Percentiles rank a stretch among this genome's conserved stretches.
phyloP scores from a whole-genome alignment of 2,888 invertebrate species.

The Epirrhoe alternata region DNA sequence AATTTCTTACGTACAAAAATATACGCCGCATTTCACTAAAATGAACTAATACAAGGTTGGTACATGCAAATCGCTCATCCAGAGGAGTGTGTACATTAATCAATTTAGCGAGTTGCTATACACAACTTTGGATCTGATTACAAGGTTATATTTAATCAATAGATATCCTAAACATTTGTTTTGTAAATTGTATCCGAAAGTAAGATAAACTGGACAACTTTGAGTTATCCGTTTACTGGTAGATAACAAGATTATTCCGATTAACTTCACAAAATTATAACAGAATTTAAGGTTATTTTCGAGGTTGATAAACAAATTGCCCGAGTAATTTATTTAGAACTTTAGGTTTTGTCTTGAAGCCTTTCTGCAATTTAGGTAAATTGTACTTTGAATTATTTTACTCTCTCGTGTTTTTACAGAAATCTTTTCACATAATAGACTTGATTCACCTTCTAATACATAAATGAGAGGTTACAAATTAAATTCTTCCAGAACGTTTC shows the following conservation, averaged over 20 bases:
- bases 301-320: conserved; percentile 25
- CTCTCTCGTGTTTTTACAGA: neutral
- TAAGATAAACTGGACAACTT: conserved; percentile 30
- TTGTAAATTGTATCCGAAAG: conserved; percentile 32
- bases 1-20: neutral
- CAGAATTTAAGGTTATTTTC: conserved; percentile 14
- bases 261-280: conserved; percentile 16
- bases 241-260: conserved; percentile 28
- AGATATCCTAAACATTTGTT: conserved; percentile 17
- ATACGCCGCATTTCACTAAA: neutral
- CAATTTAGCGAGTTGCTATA: conserved; percentile 21
- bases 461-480: conserved; percentile 20
- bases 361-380: neutral
- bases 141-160: conserved; percentile 17
- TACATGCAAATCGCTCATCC: conserved; percentile 24
- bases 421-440: neutral
- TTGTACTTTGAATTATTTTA: neutral
- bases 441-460: neutral
- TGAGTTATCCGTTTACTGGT: conserved; percentile 26
- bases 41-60: neutral
- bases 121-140: conserved; percentile 22
- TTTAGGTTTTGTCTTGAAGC: neutral
- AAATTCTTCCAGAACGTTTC: conserved; percentile 34
- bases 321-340: conserved; percentile 6
- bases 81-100: conserved; percentile 26